Base-by-base conservation (phyloP, 2,888 invertebrate genomes). In the Andrena flavipes region DNA sequence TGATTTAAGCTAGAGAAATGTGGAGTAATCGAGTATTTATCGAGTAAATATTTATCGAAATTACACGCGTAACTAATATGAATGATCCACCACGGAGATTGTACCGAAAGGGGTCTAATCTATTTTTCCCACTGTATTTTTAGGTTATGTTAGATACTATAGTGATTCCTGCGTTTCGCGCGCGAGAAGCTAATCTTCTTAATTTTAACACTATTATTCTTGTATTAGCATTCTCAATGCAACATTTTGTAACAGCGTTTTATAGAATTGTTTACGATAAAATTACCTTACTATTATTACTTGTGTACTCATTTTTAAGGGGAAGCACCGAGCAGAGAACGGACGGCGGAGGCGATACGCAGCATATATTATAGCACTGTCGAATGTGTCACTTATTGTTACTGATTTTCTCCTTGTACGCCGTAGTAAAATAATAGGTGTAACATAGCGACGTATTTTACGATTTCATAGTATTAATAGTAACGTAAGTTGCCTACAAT, bases 391-490 rank as follows among this genome's bases (percentile, higher is more conserved):
- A 59, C 65, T 82, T 65, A 48, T 77, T 30, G 67, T 77, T 70
- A 70, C 74, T 77, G 49, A 81, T 84, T 82, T 64, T 80, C 71
- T 83, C 54, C 48, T 77, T 87, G 60, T 51, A 60, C 70, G 62
- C 29, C 23, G 54, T 80, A 78, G 72, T 16, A 16, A 62, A 76
- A 59, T 78, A 71, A 65, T 87, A 84, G 76, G 33, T 81, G 80
- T 87, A 89, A 48, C 78, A 80, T 82, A 85, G 78, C 49, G 77
- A 64, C 56, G 72, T 86, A 85, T 76, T 84, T 80, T 67, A 84
- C 84, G 71, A 82, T 86, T 90, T 88, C 51, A 82, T 90, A 89
- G 88, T 90, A 87, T 90, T 90, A 90, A 76, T 89, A 90, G 84
- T 81, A 70, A 75, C 67, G 74, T 91, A 87, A 90, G 90, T 89